Base-by-base conservation (phyloP, 2,888 invertebrate species). In the Ophion ellenae region DNA sequence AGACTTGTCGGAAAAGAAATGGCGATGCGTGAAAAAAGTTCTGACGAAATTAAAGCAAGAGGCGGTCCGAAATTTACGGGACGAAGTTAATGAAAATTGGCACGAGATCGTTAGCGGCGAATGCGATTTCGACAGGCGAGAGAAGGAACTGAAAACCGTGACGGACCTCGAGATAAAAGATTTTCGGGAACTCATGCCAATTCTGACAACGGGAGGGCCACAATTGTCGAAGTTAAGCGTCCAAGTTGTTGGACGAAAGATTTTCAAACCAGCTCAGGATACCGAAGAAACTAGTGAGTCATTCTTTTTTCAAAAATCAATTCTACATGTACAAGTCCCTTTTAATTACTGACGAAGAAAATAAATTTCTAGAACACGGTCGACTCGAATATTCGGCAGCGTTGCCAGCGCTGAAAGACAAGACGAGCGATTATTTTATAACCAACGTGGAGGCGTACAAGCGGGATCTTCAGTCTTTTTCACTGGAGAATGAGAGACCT, bases 31-130 rank as follows among this genome's bases (percentile, higher is more conserved):
- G 17, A 96, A 96, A 89, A 95, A 95, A 57, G 96, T 97, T 61
- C 95, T 98, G 75, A 96, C 97, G 45, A 97, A 97, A 92, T 94
- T 96, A 75, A 98, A 98, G 91, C 95, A 96, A 90, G 96, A 96
- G 87, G 7, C 40, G 7, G 9, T 40, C 7, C 40, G 9, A 40
- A 40, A 6, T 40, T 40, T 40, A 5, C 40, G 40, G 40, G 40
- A 7, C 9, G 40, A 40, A 40, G 40, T 40, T 40, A 40, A 40
- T 1, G 40, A 40, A 40, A 40, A 40, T 40, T 40, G 40, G 40
- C 40, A 9, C 6, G 40, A 40, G 40, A 40, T 40, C 40, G 40
- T 40, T 6, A 40, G 40, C 40, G 40, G 9, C 40, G 40, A 40
- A 40, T 40, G 40, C 40, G 40, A 7, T 40, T 40, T 40, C 40